Base-by-base conservation (phyloP, 2,797 vertebrate genomes). In the Lindbergichthys nudifrons region DNA sequence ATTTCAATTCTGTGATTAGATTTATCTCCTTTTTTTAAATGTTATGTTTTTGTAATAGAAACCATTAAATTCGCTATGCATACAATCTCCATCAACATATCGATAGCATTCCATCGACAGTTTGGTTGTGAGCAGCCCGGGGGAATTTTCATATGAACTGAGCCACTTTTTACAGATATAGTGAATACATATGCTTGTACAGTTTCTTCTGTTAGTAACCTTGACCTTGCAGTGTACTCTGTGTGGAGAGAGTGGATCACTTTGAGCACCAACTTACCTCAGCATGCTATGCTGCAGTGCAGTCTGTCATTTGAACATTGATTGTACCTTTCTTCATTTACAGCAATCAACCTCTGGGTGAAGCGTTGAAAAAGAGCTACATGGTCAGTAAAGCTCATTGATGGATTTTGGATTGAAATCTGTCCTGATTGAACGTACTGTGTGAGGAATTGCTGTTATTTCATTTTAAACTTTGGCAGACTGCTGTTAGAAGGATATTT, bases 261-360 rank as follows among this genome's bases (percentile, higher is more conserved):
- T 82, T 56, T 59, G 36, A 81, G 85, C 65, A 67, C 23, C 63
- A 48, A 52, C 69, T 84, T 79, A 64, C 70, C 75, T 79, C 78
- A 71, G 81, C 66, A 36, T 59, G 46, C 65, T 12, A 10, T 61
- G 53, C 81, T 75, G 81, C 84, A 81, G n/a, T 76, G 72, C 80
- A 77, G 63, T 81, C 63, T 57, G 73, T 76, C 81, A 84, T 75
- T 75, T 79, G 41, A 65, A 32, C 79, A 83, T 65, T 65, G 80
- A 82, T 92, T 86, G 82, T 67, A 85, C 74, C 79, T 77, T 85
- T 83, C 86, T 78, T 85, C 85, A 91, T 89, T 92, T 86, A 89
- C 76, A 78, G 86, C 88, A 91, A 89, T 92, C 91, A 91, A 53
- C 72, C 16, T 12, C 57, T 14, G 32, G 54, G 30, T 68, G 54